Evolutionary conservation across 2,888 invertebrate species (phyloP), one percentile per base, ranked within the genome.

Genomic region (Lamellibrachia columna): DNA sequence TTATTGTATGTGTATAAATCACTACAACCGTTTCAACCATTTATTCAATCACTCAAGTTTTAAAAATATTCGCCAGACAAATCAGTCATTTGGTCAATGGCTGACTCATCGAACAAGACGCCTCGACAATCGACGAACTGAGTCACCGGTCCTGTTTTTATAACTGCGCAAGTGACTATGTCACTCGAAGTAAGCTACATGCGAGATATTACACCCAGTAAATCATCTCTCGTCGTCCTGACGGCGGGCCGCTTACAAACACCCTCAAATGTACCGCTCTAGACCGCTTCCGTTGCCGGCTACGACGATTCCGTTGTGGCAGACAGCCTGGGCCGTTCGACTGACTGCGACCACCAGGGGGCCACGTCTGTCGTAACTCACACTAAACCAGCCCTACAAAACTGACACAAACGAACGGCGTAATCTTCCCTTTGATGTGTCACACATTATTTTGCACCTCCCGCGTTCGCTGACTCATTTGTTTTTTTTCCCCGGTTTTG

Each of bases 221-320:
- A 75, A 75, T 75, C 75, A 75, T 75, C 75, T 11, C 75, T 75
- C 75, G 75, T 75, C n/a, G 75, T 75, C 75, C 75, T 58, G 40
- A 40, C n/a, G 75, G 15, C 75, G 22, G 22, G 75, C n/a, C 15
- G 75, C 75, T 15, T n/a, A 22, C 22, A 15, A 75, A 75, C 75
- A 22, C 75, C 75, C 75, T 75, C 75, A 15, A 75, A 11, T 75
- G 75, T 75, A 7, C 55, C 55, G 55, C 8, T 55, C 55, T 55
- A n/a, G 6, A 6, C 22, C 75, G 75, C 15, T 75, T 15, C 75
- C 75, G 15, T 15, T 75, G 15, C 75, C 75, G 75, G 15, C 75
- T 6, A n/a, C 22, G 75, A 15, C 75, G n/a, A n/a, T 75, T 75
- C 75, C 75, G 75, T 75, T 22, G 75, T 75, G 75, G n/a, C 75